Evolutionary conservation across 2,888 invertebrate species (phyloP).

Genomic region (Volucella inanis): DNA sequence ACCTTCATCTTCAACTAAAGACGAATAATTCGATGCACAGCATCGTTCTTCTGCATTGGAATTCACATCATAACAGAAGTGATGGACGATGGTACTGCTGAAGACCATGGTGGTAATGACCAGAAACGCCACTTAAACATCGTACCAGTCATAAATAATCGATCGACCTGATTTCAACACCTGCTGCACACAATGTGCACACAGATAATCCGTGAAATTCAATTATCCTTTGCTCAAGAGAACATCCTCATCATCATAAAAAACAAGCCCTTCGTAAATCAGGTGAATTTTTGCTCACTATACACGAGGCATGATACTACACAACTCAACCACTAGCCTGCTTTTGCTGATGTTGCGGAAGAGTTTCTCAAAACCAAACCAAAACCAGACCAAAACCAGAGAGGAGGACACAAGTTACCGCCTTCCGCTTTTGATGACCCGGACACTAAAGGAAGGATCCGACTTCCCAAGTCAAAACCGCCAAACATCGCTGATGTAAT

Average conservation of each 20-base stretch:
- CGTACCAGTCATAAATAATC: conserved; percentile 61
- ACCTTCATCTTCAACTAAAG: conserved; percentile 49
- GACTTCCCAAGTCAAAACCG: neutral
- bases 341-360: neutral
- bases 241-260: conserved; percentile 60
- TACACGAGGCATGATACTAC: neutral
- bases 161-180: conserved; percentile 72
- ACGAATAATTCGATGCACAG: neutral
- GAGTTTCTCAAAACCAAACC: conserved; percentile 30
- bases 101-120: neutral
- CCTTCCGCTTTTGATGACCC: neutral
- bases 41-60: neutral
- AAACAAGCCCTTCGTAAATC: conserved; percentile 70
- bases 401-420: conserved; percentile 43
- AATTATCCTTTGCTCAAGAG: conserved; percentile 71
- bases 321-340: too few species aligned
- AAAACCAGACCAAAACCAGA: neutral
- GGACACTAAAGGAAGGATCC: conserved; percentile 24
- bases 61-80: neutral
- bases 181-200: conserved; percentile 64
- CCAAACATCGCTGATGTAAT: conserved; percentile 39
- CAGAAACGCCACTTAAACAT: neutral
- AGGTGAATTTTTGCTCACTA: conserved; percentile 41
- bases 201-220: conserved; percentile 70
- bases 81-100: neutral